Conservation (phyloP, 2,888 invertebrate species). For the Chorisops tibialis region DNA sequence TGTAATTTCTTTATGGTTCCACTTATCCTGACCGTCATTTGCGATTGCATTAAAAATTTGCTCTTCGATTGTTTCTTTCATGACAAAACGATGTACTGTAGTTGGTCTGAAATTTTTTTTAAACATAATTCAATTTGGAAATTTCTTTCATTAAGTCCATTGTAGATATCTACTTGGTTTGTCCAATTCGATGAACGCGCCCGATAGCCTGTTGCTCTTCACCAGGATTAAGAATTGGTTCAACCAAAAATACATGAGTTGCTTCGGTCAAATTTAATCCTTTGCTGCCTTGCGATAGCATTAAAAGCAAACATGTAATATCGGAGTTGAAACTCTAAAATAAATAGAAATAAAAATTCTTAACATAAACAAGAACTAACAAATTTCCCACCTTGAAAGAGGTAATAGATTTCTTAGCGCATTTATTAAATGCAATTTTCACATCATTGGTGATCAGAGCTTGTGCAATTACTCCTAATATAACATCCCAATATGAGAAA, state of each 20-base stretch:
- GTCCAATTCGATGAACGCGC: conserved; percentile 74
- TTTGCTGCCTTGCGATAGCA: conserved; percentile 66
- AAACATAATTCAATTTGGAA: conserved; percentile 42
- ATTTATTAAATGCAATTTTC: conserved; percentile 43
- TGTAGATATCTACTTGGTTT: conserved; percentile 58
- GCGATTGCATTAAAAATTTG: conserved; percentile 57
- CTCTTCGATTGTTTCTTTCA: conserved; percentile 68
- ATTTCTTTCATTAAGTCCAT: conserved; percentile 30
- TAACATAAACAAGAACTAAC: not conserved
- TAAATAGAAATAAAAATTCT: not conserved
- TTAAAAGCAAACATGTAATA: conserved; percentile 63
- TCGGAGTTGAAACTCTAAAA: conserved; percentile 48
- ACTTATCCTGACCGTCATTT: conserved; percentile 48
- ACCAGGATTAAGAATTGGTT: conserved; percentile 69
- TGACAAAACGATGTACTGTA: conserved; percentile 67
- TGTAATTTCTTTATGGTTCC: conserved; percentile 53
- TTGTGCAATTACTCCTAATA: conserved; percentile 41
- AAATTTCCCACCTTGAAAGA: conserved; percentile 56
- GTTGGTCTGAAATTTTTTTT: conserved; percentile 53
- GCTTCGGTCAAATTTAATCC: conserved; percentile 77
- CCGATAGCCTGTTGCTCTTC: conserved; percentile 76
- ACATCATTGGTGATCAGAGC: conserved; percentile 44
- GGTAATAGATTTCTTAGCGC: conserved; percentile 41
- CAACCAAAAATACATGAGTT: conserved; percentile 70
- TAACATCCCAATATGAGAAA: conserved; percentile 61